Percentiles rank a stretch among this genome's conserved stretches.
Evolutionary conservation across 1,140 invertebrate species (phyloP).

Genomic region (Caenorhabditis remanei): DNA sequence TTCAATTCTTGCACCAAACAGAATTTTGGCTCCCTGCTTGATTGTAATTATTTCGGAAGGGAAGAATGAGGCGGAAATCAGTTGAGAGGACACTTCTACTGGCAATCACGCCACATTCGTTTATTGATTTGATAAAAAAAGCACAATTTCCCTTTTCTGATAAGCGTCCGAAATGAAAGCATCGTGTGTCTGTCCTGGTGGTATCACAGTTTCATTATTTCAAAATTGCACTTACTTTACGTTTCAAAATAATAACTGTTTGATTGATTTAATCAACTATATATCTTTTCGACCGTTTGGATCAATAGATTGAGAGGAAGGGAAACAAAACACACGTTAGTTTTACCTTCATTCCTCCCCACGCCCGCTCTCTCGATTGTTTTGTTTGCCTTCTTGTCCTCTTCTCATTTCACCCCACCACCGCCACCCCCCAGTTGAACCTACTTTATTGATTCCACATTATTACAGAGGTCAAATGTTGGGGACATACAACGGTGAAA

Average conservation of each 20-base stretch:
- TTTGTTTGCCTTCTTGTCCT: slow-evolving; percentile 55
- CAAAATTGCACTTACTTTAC: not conserved
- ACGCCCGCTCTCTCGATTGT: slow-evolving; percentile 50
- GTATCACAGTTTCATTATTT: too few species aligned
- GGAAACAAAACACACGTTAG: slow-evolving; percentile 50
- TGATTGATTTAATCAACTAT: not conserved
- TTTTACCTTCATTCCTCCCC: slow-evolving; percentile 45
- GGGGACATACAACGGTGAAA: slow-evolving; percentile 15
- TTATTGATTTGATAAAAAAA: slow-evolving; percentile 26
- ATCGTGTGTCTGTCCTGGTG: not conserved
- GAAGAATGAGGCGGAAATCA: not conserved
- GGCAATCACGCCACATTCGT: slow-evolving; percentile 34
- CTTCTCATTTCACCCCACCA: slow-evolving; percentile 39
- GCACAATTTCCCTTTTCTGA: not conserved
- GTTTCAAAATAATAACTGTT: not conserved
- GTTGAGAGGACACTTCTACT: not conserved
- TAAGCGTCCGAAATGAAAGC: not conserved
- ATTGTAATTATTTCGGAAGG: slow-evolving; percentile 4
- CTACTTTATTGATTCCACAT: slow-evolving; percentile 46
- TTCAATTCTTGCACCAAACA: not conserved
- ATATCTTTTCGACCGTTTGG: slow-evolving; percentile 13
- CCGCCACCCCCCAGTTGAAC: slow-evolving; percentile 2
- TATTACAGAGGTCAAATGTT: slow-evolving; percentile 51
- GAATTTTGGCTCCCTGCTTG: not conserved
- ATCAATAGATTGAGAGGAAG: slow-evolving; percentile 28